A percentile compares a stretch with the other conserved stretches of the same genome.
phyloP scores from a whole-genome alignment of 1,140 invertebrate species.

The Pseudomyrmex flavicornis region DNA sequence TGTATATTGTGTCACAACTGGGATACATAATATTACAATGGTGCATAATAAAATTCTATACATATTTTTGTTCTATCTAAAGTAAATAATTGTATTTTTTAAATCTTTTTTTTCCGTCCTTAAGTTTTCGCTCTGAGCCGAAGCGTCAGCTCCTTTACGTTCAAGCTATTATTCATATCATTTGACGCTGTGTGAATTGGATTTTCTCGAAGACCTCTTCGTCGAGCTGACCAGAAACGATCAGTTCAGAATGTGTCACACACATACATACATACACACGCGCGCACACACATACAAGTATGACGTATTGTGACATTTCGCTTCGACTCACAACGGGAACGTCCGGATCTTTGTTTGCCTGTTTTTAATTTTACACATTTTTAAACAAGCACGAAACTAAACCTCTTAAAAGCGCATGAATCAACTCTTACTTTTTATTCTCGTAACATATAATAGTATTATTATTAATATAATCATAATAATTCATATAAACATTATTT shows the following conservation, averaged over 20 bases:
- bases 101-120: conserved; percentile 75
- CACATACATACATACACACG: too few species aligned
- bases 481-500: conserved; percentile 84
- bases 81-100: conserved; percentile 82
- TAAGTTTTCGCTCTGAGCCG: conserved; percentile 77
- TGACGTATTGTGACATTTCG: conserved; percentile 16
- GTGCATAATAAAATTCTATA: conserved; percentile 86
- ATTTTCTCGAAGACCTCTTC: too few species aligned
- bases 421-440: conserved; percentile 82
- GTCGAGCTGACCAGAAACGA: too few species aligned
- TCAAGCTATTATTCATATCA: background rate
- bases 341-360: conserved; percentile 64
- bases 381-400: conserved; percentile 81
- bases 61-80: conserved; percentile 84
- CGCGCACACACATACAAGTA: too few species aligned
- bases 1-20: conserved; percentile 85
- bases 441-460: conserved; percentile 79
- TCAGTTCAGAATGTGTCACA: too few species aligned
- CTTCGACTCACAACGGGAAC: conserved; percentile 78
- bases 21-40: conserved; percentile 85
- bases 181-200: too few species aligned
- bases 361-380: conserved; percentile 56
- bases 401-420: conserved; percentile 83
- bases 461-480: conserved; percentile 76
- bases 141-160: conserved; percentile 55